Conservation (phyloP, 37 sponge, comb jelly and placozoan genomes). For the Cliona cf. orientalis region DNA sequence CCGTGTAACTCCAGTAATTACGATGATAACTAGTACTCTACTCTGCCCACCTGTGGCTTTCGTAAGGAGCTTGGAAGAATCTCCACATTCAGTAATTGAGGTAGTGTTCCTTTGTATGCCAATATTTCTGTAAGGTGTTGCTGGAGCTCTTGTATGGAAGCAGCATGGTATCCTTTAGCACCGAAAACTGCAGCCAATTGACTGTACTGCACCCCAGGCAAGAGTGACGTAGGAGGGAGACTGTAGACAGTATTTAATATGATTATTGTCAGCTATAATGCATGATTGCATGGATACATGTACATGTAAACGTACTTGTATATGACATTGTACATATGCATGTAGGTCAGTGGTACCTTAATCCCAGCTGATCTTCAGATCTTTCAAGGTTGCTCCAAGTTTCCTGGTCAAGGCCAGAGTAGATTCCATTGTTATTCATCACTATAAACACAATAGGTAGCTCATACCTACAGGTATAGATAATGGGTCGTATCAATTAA, state of each 20-base stretch:
- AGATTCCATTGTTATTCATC: conserved; percentile 95
- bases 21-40: too few relatives aligned
- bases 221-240: conserved; percentile 77
- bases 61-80: conserved; percentile 67
- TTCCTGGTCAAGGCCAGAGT: conserved; percentile 69
- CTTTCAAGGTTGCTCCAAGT: conserved; percentile 30
- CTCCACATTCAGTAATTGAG: too few relatives aligned
- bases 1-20: too few relatives aligned
- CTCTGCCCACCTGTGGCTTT: conserved; percentile 76
- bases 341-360: background rate
- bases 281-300: too few relatives aligned
- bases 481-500: background rate
- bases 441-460: conserved; percentile 88
- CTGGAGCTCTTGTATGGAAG: conserved; percentile 66
- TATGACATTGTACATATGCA: background rate
- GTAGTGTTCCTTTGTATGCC: too few relatives aligned
- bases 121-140: too few relatives aligned
- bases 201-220: conserved; percentile 63
- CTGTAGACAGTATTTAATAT: conserved; percentile 30
- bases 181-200: conserved; percentile 76
- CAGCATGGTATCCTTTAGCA: conserved; percentile 60
- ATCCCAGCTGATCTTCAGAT: conserved; percentile 29
- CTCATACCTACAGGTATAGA: conserved; percentile 69
- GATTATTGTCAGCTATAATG: background rate
- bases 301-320: too few relatives aligned